Percentiles rank a stretch among this genome's conserved stretches.
Conservation (phyloP, 2,888 invertebrate genomes). For the Ichneumon xanthorius region DNA sequence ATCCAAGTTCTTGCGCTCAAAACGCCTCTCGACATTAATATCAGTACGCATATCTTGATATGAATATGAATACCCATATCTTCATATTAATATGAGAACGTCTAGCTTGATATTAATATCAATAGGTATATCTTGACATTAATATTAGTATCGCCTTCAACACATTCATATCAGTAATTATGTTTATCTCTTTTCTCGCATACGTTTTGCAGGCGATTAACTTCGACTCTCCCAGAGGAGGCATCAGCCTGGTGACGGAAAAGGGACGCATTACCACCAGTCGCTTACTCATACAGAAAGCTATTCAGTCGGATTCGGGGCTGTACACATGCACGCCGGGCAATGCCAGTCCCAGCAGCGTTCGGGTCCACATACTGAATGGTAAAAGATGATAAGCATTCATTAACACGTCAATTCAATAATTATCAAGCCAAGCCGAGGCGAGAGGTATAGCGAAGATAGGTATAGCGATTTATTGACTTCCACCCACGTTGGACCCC, state of each 20-base stretch:
- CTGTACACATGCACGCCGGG: conserved; percentile 94
- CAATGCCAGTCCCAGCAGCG: conserved; percentile 92
- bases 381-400: conserved; percentile 86
- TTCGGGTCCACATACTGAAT: conserved; percentile 94
- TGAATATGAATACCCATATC: too few species aligned
- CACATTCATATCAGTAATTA: not conserved
- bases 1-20: too few species aligned
- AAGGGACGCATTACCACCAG: conserved; percentile 94
- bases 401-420: not conserved
- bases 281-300: conserved; percentile 93
- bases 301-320: conserved; percentile 92
- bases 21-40: too few species aligned
- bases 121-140: not conserved
- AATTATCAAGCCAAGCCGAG: not conserved
- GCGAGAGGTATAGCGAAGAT: not conserved
- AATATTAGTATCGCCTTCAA: not conserved
- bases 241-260: conserved; percentile 94
- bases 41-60: too few species aligned
- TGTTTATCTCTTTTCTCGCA: conserved; percentile 1
- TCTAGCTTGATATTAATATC: too few species aligned
- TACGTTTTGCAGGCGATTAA: conserved; percentile 90
- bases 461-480: not conserved
- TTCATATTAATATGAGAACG: too few species aligned
- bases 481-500: not conserved
- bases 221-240: conserved; percentile 95